Base-by-base conservation (phyloP, 2,797 vertebrate genomes). In the Taeniopygia guttata region DNA sequence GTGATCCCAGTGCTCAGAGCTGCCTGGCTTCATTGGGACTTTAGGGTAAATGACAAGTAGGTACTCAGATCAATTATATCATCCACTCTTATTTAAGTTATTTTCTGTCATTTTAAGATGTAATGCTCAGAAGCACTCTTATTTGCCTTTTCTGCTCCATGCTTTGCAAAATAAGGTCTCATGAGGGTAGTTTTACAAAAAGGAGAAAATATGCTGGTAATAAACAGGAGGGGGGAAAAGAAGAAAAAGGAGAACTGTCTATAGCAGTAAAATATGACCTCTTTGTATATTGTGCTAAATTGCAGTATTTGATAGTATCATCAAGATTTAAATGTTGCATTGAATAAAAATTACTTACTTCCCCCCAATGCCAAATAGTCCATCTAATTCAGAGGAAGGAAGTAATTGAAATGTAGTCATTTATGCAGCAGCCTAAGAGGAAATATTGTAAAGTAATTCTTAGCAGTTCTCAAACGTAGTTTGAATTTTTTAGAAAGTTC, bases 391-490 rank as follows among this genome's bases (percentile, higher is more conserved):
- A 79, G 91, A 89, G 90, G 87, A 95, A 96, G 83, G 91, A 90
- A 89, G 26, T 63, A 26, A 56, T 94, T 85, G 83, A 89, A 96
- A 94, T 55, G 56, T 66, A 91, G 85, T 81, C 32, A 69, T 91
- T 96, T 95, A 84, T 18, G 30, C 84, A 94, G 69, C 78, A 75
- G 55, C 58, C 27, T 66, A 74, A 87, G 34, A 91, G 75, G 83
- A 97, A 96, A 89, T 89, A 86, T 14, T 82, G 64, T 67, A 46
- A 95, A 91, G 69, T 79, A 91, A 78, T 69, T 94, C 68, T 58
- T 73, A 89, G 56, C 45, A 83, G 52, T 84, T 88, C 82, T 96
- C 66, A 88, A 89, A 81, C 36, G 56, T 36, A 75, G 46, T 70
- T 93, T 91, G 80, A 88, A 84, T 87, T 87, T 83, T 69, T 18